Conservation (phyloP, 2,888 invertebrate species). For the Agrochola lychnidis region DNA sequence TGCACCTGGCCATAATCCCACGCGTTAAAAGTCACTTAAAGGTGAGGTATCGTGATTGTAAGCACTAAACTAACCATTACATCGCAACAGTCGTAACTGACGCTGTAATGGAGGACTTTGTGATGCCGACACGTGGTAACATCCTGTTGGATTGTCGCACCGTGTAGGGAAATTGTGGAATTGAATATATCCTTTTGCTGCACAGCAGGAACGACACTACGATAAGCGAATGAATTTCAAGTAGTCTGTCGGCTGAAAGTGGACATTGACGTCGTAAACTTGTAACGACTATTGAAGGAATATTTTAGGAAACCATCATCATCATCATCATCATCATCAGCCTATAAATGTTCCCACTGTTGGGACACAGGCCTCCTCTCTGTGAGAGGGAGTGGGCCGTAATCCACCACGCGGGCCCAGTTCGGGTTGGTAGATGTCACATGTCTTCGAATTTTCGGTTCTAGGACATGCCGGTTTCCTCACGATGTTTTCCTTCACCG, state of each 20-base stretch:
- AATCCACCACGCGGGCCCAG: too few relatives aligned
- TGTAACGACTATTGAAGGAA: background rate
- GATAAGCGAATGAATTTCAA: background rate
- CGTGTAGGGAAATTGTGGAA: conserved; percentile 2
- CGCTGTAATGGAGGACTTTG: conserved; percentile 36
- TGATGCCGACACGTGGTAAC: conserved; percentile 36
- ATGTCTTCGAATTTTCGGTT: too few relatives aligned
- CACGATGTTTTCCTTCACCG: too few relatives aligned
- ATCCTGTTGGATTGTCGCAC: background rate
- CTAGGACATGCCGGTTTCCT: too few relatives aligned
- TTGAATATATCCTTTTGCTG: conserved; percentile 13
- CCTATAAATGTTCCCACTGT: too few relatives aligned
- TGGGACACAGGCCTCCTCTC: too few relatives aligned
- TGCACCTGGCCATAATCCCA: conserved; percentile 44
- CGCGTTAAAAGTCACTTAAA: conserved; percentile 32
- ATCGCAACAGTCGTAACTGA: conserved; percentile 35
- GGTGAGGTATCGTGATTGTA: conserved; percentile 38
- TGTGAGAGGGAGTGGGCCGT: too few relatives aligned
- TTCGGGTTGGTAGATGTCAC: too few relatives aligned
- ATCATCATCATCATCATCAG: too few relatives aligned
- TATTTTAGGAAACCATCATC: background rate
- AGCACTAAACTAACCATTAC: conserved; percentile 44
- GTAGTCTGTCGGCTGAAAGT: background rate
- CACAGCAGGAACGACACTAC: too few relatives aligned
- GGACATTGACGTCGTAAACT: background rate